Percentiles rank a stretch among this genome's conserved stretches.
Evolutionary conservation across 2,888 invertebrate species (phyloP).

Genomic region (Harpagoxenus sublaevis): DNA sequence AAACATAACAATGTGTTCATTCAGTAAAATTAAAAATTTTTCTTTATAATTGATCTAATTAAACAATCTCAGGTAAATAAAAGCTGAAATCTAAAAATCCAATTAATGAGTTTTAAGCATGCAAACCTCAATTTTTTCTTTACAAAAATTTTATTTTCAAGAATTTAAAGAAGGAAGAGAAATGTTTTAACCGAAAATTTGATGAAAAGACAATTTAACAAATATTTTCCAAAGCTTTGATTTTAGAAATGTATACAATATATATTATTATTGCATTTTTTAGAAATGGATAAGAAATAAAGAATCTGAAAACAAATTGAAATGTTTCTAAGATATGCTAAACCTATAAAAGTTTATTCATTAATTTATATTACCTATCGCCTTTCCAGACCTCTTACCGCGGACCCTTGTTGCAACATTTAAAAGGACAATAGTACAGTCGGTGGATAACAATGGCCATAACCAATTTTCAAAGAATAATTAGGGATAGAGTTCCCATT

Average conservation of each 20-base stretch:
- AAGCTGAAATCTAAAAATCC: neutral
- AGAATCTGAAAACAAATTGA: neutral
- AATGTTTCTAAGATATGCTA: neutral
- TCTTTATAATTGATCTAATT: neutral
- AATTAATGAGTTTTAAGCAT: neutral
- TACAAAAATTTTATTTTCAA: neutral
- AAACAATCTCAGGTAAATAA: neutral
- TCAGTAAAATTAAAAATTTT: neutral
- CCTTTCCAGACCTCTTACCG: neutral
- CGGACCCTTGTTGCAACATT: neutral
- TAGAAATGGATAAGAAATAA: neutral
- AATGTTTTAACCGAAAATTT: neutral
- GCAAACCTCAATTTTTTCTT: neutral
- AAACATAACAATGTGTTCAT: neutral
- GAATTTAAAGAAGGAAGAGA: neutral
- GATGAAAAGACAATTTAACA: neutral
- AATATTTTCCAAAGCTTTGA: neutral
- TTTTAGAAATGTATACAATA: neutral
- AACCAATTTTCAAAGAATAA: conserved; percentile 63
- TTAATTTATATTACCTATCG: neutral
- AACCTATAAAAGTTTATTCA: neutral
- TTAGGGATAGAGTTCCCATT: conserved; percentile 82
- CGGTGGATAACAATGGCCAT: conserved; percentile 69
- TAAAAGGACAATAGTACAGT: neutral
- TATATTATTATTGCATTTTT: neutral